Evolutionary conservation across 2,113 vertebrate genomes (phyloP).

Genomic region (Ptilorrhoa leucosticta): DNA sequence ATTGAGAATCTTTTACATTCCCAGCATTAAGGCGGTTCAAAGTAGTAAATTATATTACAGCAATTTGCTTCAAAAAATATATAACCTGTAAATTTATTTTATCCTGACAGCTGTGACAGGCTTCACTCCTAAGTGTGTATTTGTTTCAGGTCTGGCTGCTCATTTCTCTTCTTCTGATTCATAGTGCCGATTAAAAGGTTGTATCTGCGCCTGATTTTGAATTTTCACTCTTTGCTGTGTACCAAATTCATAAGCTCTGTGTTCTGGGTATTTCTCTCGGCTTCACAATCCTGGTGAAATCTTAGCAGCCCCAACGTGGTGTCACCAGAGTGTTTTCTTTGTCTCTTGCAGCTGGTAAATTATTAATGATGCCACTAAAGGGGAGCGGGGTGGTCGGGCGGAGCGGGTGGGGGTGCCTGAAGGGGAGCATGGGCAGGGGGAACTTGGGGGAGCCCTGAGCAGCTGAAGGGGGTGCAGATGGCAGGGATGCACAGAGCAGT

Average conservation of each 20-base stretch:
- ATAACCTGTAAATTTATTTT: slow-evolving; percentile 23
- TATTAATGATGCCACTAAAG: slow-evolving; percentile 38
- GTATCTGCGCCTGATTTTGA: neutral
- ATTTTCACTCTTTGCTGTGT: neutral
- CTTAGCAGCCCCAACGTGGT: neutral
- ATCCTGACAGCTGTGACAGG: slow-evolving; percentile 31
- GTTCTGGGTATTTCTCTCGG: neutral
- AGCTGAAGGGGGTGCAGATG: neutral
- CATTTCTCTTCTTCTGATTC: neutral
- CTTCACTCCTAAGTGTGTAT: neutral
- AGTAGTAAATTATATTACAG: slow-evolving; percentile 28
- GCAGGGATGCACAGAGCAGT: neutral
- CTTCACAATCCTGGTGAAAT: neutral
- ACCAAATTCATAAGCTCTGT: neutral
- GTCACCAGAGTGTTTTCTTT: slow-evolving; percentile 48
- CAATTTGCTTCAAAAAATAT: slow-evolving; percentile 11
- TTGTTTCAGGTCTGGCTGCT: neutral
- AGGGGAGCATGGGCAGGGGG: neutral
- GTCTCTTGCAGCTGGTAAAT: slow-evolving; percentile 57
- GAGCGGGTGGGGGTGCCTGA: neutral
- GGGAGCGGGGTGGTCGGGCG: neutral
- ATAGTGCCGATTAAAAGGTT: neutral
- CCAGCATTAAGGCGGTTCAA: neutral
- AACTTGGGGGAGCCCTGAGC: neutral
- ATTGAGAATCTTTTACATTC: slow-evolving; percentile 33